Percentiles rank a stretch among this genome's conserved stretches.
phyloP scores from a whole-genome alignment of 1,140 invertebrate species.

The Asbolus verrucosus region DNA sequence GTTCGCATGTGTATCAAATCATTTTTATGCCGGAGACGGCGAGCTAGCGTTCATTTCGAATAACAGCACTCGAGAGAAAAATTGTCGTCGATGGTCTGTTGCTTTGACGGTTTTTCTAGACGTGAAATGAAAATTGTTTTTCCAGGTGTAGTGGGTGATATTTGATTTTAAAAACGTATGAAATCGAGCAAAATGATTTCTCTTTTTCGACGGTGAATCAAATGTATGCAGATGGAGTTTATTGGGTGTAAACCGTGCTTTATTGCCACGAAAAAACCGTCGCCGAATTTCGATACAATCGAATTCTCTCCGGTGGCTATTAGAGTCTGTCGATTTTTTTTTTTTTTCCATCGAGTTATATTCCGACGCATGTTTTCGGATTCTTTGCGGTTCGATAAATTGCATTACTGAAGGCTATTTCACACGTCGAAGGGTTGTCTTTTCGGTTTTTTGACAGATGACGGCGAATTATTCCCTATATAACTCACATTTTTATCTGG shows the following conservation, averaged over 20 bases:
- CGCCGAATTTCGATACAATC: background rate
- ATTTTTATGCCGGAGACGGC: slow-evolving; percentile 26
- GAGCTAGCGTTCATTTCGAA: slow-evolving; percentile 20
- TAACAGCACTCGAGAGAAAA: slow-evolving; percentile 24
- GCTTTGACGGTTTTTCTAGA: slow-evolving; percentile 1
- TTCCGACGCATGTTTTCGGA: slow-evolving; percentile 22
- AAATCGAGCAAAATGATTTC: background rate
- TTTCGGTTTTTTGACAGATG: slow-evolving; percentile 32
- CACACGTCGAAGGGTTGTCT: slow-evolving; percentile 34
- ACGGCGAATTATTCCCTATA: no score
- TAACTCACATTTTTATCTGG: no score
- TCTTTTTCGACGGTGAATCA: background rate
- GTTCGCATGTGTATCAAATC: background rate
- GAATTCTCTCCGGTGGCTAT: slow-evolving; percentile 1
- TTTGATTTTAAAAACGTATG: background rate
- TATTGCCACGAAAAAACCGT: no score
- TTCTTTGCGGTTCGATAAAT: slow-evolving; percentile 23
- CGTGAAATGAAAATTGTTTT: slow-evolving; percentile 23
- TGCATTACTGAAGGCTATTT: slow-evolving; percentile 37
- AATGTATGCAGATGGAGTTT: slow-evolving; percentile 6
- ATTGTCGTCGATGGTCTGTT: slow-evolving; percentile 17
- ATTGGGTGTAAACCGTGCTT: no score
- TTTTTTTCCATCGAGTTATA: no score
- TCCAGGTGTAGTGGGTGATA: slow-evolving; percentile 11
- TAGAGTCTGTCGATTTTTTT: slow-evolving; percentile 7